These are phyloP conservation scores for Pavo muticus DNA, from an alignment of 2,113 vertebrate species.

Conservation along the genomic window DNA sequence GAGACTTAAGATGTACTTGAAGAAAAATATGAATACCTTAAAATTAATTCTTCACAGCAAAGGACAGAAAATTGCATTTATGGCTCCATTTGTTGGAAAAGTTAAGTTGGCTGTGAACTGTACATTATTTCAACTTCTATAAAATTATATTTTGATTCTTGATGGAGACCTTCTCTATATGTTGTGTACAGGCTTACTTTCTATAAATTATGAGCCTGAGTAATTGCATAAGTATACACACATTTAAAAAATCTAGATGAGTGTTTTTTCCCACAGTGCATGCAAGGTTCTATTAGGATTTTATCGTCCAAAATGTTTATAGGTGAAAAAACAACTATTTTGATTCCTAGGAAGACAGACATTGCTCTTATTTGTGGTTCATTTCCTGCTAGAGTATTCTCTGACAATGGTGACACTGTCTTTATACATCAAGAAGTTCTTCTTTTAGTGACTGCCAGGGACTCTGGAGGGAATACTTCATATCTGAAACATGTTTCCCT, in stretches of 20 bases:
- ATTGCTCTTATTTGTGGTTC: slow-evolving; percentile 81
- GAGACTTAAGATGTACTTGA: slow-evolving; percentile 74
- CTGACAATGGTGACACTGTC: slow-evolving; percentile 84
- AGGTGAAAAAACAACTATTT: slow-evolving; percentile 48
- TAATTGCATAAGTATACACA: not conserved
- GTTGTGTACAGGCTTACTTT: slow-evolving; percentile 8
- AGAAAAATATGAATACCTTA: slow-evolving; percentile 76
- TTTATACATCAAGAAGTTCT: slow-evolving; percentile 84
- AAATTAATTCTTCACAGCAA: slow-evolving; percentile 77
- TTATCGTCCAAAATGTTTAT: slow-evolving; percentile 13
- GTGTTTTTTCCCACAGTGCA: not conserved
- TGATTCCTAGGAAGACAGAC: slow-evolving; percentile 70
- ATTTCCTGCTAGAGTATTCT: slow-evolving; percentile 78
- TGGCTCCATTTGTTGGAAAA: slow-evolving; percentile 69
- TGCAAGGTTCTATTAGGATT: slow-evolving; percentile 27
- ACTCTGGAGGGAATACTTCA: slow-evolving; percentile 80
- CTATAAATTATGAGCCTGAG: not conserved
- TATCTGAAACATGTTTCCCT: slow-evolving; percentile 80
- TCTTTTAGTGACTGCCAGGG: slow-evolving; percentile 75
- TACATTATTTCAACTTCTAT: slow-evolving; percentile 56
- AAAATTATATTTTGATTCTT: slow-evolving; percentile 61
- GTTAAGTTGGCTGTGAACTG: slow-evolving; percentile 60
- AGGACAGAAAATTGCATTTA: slow-evolving; percentile 73
- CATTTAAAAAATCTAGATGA: slow-evolving; percentile 1
- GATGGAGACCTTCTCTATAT: not conserved